Evolutionary conservation across 92 coral and sea anemone genomes (phyloP).

Genomic region (Diadumene lineata): DNA sequence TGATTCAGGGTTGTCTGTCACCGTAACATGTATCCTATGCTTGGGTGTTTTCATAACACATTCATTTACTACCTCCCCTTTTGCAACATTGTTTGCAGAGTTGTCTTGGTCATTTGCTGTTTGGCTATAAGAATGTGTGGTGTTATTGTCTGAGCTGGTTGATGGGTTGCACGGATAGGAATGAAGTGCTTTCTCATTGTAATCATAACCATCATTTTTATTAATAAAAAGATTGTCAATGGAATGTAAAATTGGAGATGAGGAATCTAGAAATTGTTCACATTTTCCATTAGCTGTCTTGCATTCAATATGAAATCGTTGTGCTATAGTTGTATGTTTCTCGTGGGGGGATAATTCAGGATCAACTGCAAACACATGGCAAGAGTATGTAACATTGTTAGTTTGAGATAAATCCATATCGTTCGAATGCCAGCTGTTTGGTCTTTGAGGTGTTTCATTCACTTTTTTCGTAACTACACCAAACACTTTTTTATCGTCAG

Average conservation of each 20-base stretch:
- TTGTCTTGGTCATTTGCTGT: background rate
- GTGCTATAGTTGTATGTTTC: slow-evolving; percentile 56
- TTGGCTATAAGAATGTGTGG: background rate
- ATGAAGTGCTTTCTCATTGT: slow-evolving; percentile 10
- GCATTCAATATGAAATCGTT: slow-evolving; percentile 72
- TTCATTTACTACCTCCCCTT: slow-evolving; percentile 10
- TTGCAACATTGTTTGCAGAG: background rate
- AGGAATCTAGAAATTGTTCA: slow-evolving; percentile 77
- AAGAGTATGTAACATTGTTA: slow-evolving; percentile 78
- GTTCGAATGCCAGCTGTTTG: slow-evolving; percentile 54
- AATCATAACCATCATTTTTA: slow-evolving; percentile 39
- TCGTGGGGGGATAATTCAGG: slow-evolving; percentile 71
- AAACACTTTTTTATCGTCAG: slow-evolving; percentile 87
- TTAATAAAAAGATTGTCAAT: slow-evolving; percentile 68
- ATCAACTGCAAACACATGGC: slow-evolving; percentile 90
- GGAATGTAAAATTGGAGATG: slow-evolving; percentile 68
- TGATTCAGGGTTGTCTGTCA: slow-evolving; percentile 22
- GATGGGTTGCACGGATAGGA: slow-evolving; percentile 37
- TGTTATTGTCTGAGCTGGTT: background rate
- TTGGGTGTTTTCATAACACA: slow-evolving; percentile 36
- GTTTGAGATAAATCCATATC: slow-evolving; percentile 38
- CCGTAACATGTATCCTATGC: slow-evolving; percentile 27
- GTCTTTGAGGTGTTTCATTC: slow-evolving; percentile 45
- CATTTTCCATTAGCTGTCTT: slow-evolving; percentile 57
- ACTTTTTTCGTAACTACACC: slow-evolving; percentile 87